Evolutionary conservation across 2,797 vertebrate genomes (phyloP).

Genomic region (Vespertilio murinus): DNA sequence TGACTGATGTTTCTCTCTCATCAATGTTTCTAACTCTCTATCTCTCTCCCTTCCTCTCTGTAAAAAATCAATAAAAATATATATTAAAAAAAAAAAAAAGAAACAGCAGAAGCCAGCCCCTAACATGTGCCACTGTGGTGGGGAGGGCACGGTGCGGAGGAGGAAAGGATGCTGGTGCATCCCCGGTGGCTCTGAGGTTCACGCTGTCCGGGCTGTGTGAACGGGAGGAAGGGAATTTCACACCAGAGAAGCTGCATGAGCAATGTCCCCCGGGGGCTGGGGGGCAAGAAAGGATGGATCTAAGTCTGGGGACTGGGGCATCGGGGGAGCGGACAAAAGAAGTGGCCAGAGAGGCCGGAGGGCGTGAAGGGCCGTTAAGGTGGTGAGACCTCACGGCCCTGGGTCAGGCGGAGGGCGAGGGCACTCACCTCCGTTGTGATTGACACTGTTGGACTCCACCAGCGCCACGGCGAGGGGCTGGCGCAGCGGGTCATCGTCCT

Average conservation of each 20-base stretch:
- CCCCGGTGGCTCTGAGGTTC: neutral
- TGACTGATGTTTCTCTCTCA: no score
- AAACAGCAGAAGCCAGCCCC: neutral
- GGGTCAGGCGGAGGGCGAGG: accelerated
- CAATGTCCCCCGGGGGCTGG: neutral
- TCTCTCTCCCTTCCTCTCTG: no score
- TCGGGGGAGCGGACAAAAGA: neutral
- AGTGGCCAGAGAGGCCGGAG: neutral
- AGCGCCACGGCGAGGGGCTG: slow-evolving; percentile 89
- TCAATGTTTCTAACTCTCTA: no score
- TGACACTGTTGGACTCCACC: slow-evolving; percentile 93
- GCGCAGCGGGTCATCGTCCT: slow-evolving; percentile 89
- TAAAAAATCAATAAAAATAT: no score
- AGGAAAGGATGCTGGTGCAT: neutral
- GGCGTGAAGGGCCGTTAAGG: neutral
- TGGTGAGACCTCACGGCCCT: neutral
- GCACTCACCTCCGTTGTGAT: slow-evolving; percentile 86
- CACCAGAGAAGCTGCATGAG: neutral
- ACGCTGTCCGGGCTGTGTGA: neutral
- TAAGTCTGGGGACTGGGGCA: neutral
- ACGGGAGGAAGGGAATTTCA: neutral
- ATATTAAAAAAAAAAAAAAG: no score
- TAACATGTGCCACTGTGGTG: neutral
- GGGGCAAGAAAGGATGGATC: neutral
- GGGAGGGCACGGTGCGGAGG: neutral